A percentile compares a stretch with the other conserved stretches of the same genome.
Evolutionary conservation across 92 coral and sea anemone genomes (phyloP).

Genomic region (Zoanthus sociatus): DNA sequence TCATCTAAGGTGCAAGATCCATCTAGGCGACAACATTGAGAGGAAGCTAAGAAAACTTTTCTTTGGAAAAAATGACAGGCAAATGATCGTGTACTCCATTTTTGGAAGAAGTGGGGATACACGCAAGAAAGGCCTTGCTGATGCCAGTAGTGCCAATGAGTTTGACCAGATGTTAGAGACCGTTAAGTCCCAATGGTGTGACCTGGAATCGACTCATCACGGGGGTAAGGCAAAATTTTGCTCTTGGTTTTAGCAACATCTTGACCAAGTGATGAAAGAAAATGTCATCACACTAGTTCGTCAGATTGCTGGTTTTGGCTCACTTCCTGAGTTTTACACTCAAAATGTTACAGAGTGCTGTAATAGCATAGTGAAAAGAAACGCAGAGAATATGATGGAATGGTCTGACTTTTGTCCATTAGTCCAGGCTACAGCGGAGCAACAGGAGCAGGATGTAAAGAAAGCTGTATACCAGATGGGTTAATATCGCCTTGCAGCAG

Average conservation of each 20-base stretch:
- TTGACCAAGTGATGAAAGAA: slow-evolving; percentile 64
- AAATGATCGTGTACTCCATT: slow-evolving; percentile 43
- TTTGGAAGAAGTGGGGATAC: slow-evolving; percentile 58
- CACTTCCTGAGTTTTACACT: slow-evolving; percentile 66
- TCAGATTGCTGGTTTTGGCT: slow-evolving; percentile 65
- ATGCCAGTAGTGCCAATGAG: slow-evolving; percentile 58
- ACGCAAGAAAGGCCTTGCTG: slow-evolving; percentile 63
- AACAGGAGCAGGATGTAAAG: slow-evolving; percentile 59
- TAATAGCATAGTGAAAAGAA: slow-evolving; percentile 59
- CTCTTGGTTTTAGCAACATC: slow-evolving; percentile 58
- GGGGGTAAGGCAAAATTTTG: slow-evolving; percentile 61
- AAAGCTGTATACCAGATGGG: slow-evolving; percentile 68
- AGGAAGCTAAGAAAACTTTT: slow-evolving; percentile 55
- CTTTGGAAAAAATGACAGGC: slow-evolving; percentile 54
- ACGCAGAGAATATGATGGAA: slow-evolving; percentile 59
- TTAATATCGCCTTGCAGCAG: slow-evolving; percentile 50
- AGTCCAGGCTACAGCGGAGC: slow-evolving; percentile 47
- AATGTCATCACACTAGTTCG: slow-evolving; percentile 64
- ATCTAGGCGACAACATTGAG: slow-evolving; percentile 63
- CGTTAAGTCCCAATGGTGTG: slow-evolving; percentile 47
- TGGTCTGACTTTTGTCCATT: slow-evolving; percentile 67
- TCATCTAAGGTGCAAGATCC: slow-evolving; percentile 3
- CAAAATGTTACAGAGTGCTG: slow-evolving; percentile 65
- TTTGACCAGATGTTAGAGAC: slow-evolving; percentile 64
- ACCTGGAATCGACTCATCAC: slow-evolving; percentile 59